Base-by-base conservation (phyloP, 2,888 invertebrate genomes). In the Heliconius cydno region DNA sequence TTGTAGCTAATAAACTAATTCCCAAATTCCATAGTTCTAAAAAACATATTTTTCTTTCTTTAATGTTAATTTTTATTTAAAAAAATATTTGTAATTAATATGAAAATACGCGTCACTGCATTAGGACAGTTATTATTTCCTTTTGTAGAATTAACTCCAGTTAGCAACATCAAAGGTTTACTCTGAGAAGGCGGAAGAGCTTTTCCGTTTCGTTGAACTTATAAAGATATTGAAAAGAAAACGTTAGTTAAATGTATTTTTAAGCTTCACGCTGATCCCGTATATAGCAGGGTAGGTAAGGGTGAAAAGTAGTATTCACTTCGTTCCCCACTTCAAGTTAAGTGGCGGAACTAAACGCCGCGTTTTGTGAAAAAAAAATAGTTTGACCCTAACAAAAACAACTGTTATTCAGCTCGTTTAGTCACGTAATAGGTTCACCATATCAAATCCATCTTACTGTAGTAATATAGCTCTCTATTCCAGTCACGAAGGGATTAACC, bases 171-270 rank as follows among this genome's bases (percentile, higher is more conserved):
- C 63, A 77, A 65, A 71, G n/a, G 46, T 63, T 65, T 22, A 19
- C 38, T 71, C 30, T 28, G 63, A 68, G 52, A 38, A 46, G 63
- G 46, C 65, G 77, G 77, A 77, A 65, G 30, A 22, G 77, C 77
- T 72, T 77, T 71, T 72, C 70, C 63, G 71, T 71, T 77, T 68
- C 71, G 71, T n/a, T 46, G 71, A 71, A 66, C 38, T 13, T 65
- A 30, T 41, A 57, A 73, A 72, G 72, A 70, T 57, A 72, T 34
- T 73, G n/a, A 73, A 57, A 57, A 57, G 25, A 52, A 72, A 72
- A 15, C 30, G 22, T 57, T 30, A 28, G 25, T 19, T n/a, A 30
- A 28, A 22, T 12, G 3, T 52, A 19, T 60, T 60, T 60, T 60
- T 4, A n/a, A 60, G n/a, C 60, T 60, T n/a, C n/a, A 57, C 57